Evolutionary conservation across 30 jellyfish, hydroid and myxozoan genomes (phyloP), one percentile per base, ranked within the genome.

Genomic region (Aurelia aurita): DNA sequence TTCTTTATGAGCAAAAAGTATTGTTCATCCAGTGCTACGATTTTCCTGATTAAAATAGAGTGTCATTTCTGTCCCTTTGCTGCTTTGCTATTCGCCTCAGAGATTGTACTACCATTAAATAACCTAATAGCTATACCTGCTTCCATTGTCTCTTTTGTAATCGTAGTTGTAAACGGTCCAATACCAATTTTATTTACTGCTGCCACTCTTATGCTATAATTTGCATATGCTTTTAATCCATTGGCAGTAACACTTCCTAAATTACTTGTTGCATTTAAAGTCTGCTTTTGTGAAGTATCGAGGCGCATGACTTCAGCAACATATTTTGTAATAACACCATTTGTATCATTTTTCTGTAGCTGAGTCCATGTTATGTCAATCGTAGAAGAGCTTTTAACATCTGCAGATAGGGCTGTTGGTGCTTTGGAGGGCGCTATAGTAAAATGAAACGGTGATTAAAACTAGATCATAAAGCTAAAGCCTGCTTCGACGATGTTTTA

Each of bases 151-250:
- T 44, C 79, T 9, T 26, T 74, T 15, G 29, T 26, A 26, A 86
- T 57, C 21, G 90, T 57, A 12, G 72, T 0, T 32, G 80, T 63
- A 55, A 57, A 74, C 16, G 87, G 89, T 49, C 96, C 96, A 64
- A 53, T 15, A 8, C 90, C 90, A 21, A 35, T 63, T 35, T 29
- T 34, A 60, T 77, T 87, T 3, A 59, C 88, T 18, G 91, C 96
- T 26, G 96, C 96, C 3, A 87, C 77, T 26, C 0, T 18, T 8
- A 87, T 45, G 31, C 89, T 67, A 69, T 87, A 87, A 57, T 87
- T 87, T 4, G 91, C 54, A 35, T 34, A 68, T 26, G 96, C 85
- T 60, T 62, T 58, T 45, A 87, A 23, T 27, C 77, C 91, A 19
- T 0, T 77, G 47, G 69, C 76, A 32, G 35, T 53, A 14, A 18